phyloP scores from a whole-genome alignment of 2,888 invertebrate species.

The Phalera bucephala region DNA sequence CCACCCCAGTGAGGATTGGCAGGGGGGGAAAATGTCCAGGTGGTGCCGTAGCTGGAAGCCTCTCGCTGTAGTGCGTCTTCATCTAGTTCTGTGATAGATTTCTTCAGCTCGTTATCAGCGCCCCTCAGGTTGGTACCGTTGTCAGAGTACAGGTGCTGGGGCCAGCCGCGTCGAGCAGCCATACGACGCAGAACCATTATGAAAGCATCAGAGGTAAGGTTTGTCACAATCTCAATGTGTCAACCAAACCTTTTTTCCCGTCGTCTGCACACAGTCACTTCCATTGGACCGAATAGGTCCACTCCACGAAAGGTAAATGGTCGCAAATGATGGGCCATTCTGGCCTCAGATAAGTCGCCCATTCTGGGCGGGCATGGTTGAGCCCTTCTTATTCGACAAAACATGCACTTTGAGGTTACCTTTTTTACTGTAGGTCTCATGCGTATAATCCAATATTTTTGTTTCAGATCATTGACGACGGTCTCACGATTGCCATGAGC shows the following conservation, averaged over 20 bases:
- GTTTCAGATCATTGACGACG: not conserved
- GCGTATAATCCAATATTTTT: not conserved
- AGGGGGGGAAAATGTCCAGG: constrained; percentile 20
- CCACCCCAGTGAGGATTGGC: constrained; percentile 22
- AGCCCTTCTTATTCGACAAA: not conserved
- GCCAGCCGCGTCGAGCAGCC: constrained; percentile 11
- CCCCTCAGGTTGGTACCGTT: not conserved
- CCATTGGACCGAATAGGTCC: not conserved
- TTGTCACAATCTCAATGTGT: constrained; percentile 17
- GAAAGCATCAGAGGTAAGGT: constrained; percentile 17
- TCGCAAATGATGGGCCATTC: not conserved
- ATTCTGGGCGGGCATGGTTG: not conserved
- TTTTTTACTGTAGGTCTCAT: not conserved
- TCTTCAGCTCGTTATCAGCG: not conserved
- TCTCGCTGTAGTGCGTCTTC: not conserved
- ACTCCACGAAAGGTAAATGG: not conserved
- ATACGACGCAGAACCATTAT: constrained; percentile 28
- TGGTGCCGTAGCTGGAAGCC: not conserved
- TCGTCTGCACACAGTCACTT: constrained; percentile 6
- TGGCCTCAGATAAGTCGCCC: constrained; percentile 1
- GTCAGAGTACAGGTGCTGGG: not conserved
- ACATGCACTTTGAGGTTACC: not conserved
- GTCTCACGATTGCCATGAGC: not conserved
- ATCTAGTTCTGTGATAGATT: not conserved
- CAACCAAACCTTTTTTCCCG: constrained; percentile 17